Evolutionary conservation across 2,888 invertebrate genomes (phyloP).

Genomic region (Metellina segmentata): DNA sequence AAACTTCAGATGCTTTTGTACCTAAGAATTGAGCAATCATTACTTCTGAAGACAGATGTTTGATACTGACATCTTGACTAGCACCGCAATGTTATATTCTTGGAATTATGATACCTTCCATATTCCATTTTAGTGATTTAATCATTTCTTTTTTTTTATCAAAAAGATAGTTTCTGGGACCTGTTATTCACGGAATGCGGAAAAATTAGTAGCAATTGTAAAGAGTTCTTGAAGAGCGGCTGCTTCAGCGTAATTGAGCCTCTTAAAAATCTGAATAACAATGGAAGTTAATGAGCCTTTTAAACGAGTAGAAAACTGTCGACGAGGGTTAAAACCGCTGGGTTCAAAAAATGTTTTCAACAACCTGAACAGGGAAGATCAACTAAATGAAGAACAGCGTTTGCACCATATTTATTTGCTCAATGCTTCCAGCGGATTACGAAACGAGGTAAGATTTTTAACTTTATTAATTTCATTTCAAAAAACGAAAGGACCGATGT

Average conservation of each 20-base stretch:
- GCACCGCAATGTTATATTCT: no score
- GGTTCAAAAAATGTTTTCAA: not conserved
- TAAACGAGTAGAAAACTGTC: not conserved
- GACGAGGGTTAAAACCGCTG: not conserved
- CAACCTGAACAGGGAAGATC: not conserved
- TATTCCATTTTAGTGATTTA: no score
- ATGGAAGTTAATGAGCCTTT: conserved; percentile 16
- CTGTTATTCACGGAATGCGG: not conserved
- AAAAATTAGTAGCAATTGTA: not conserved
- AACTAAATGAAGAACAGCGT: not conserved
- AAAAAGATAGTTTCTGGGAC: not conserved
- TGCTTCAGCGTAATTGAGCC: not conserved
- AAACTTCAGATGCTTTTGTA: no score
- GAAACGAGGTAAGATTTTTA: not conserved
- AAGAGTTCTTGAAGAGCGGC: not conserved
- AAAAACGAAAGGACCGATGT: not conserved
- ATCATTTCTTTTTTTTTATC: no score
- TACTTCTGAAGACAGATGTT: no score
- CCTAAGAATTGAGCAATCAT: no score
- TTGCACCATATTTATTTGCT: not conserved
- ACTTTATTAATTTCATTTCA: not conserved
- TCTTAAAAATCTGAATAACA: not conserved
- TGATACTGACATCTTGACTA: no score
- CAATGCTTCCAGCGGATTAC: not conserved
- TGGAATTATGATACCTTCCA: no score